These are phyloP conservation scores for Pherbina coryleti DNA, from an alignment of 2,888 invertebrate genomes.

Conservation along the genomic window DNA sequence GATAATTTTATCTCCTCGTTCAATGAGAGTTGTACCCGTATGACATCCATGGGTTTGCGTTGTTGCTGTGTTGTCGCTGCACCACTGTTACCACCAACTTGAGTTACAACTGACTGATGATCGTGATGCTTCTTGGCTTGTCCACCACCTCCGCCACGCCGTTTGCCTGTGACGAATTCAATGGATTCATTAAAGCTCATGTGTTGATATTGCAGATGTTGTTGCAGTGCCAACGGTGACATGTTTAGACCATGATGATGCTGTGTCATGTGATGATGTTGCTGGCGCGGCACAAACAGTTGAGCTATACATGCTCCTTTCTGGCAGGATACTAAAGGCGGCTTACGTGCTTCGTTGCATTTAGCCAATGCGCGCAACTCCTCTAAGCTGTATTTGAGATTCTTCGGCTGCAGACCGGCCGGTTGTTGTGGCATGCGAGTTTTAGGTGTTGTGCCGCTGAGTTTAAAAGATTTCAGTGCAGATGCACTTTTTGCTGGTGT, in stretches of 20 bases:
- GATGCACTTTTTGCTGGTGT: slow-evolving; percentile 4
- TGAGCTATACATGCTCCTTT: slow-evolving; percentile 62
- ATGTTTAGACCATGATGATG: slow-evolving; percentile 47
- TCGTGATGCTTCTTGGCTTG: slow-evolving; percentile 58
- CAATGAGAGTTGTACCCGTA: slow-evolving; percentile 63
- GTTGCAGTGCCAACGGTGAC: slow-evolving; percentile 45
- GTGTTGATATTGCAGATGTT: slow-evolving; percentile 60
- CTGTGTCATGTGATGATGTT: slow-evolving; percentile 40
- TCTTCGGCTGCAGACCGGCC: not conserved
- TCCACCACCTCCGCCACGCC: slow-evolving; percentile 54
- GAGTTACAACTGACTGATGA: slow-evolving; percentile 37
- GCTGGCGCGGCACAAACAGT: slow-evolving; percentile 60
- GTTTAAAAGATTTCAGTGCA: not conserved
- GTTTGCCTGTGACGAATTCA: slow-evolving; percentile 58
- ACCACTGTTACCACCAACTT: slow-evolving; percentile 44
- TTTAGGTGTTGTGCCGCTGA: slow-evolving; percentile 5
- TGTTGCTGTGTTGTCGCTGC: slow-evolving; percentile 42
- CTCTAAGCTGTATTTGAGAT: slow-evolving; percentile 57
- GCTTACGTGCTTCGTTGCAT: slow-evolving; percentile 55
- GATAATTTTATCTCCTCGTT: slow-evolving; percentile 66
- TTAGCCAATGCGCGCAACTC: slow-evolving; percentile 56
- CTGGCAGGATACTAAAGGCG: slow-evolving; percentile 60
- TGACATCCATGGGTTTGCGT: slow-evolving; percentile 60
- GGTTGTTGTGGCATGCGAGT: not conserved
- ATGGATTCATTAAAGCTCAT: slow-evolving; percentile 60